phyloP scores from a whole-genome alignment of 2,797 vertebrate genomes.

The Synanceia verrucosa region DNA sequence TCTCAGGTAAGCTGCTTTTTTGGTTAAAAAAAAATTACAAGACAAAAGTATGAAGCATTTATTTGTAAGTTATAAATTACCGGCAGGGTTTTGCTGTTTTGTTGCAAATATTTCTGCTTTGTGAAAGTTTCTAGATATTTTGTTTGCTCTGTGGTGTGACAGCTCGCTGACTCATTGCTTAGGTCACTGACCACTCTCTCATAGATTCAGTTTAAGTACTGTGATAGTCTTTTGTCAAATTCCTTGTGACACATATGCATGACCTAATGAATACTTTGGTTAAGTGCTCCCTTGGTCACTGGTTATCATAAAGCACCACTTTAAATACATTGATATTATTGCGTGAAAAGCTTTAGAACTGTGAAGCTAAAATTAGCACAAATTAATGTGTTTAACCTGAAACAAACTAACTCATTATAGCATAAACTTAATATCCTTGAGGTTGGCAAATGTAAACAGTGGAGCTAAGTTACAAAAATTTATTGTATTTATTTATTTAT shows the following conservation, averaged over 20 bases:
- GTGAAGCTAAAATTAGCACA: neutral
- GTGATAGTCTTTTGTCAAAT: neutral
- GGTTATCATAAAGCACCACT: neutral
- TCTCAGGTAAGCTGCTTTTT: constrained; percentile 76
- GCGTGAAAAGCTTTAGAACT: neutral
- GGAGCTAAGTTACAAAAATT: too few relatives aligned
- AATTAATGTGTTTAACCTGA: neutral
- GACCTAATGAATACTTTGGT: neutral
- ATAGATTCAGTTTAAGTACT: neutral
- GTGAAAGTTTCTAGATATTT: neutral
- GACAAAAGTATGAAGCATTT: neutral
- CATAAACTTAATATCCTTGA: neutral
- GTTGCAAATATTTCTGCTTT: neutral
- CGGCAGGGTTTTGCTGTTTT: neutral
- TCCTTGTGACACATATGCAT: neutral
- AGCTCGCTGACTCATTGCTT: neutral
- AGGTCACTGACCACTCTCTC: neutral
- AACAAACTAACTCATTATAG: neutral
- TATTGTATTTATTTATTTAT: too few relatives aligned
- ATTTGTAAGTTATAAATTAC: neutral
- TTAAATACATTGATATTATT: neutral
- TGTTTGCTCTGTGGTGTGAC: neutral
- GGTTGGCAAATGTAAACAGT: neutral
- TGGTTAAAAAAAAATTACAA: neutral
- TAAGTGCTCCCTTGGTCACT: neutral